Evolutionary conservation across 2,888 invertebrate genomes (phyloP).

Genomic region (Poecilus cupreus): DNA sequence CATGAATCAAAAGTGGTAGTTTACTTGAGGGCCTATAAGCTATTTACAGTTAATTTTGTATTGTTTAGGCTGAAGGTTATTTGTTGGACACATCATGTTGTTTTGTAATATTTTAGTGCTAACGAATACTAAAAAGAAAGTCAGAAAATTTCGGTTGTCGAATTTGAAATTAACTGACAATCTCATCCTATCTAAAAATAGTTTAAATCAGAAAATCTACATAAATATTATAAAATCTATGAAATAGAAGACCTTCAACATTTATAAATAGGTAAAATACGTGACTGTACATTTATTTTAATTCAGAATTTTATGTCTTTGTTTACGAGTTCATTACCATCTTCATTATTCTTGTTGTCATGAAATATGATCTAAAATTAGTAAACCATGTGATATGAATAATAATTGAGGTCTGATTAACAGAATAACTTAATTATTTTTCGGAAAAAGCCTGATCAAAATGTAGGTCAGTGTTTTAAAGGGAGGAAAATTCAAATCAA

Average conservation of each 20-base stretch:
- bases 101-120: too few species aligned
- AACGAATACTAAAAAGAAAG: too few species aligned
- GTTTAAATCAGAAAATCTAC: too few species aligned
- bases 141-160: too few species aligned
- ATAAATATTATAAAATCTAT: too few species aligned
- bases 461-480: not conserved
- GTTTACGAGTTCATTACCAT: not conserved
- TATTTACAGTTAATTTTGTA: too few species aligned
- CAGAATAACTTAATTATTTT: not conserved
- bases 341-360: constrained; percentile 3
- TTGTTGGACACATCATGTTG: too few species aligned
- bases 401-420: not conserved
- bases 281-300: not conserved
- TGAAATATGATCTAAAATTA: constrained; percentile 13
- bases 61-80: too few species aligned
- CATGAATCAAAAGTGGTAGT: too few species aligned
- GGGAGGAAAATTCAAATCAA: not conserved
- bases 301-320: not conserved
- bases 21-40: too few species aligned
- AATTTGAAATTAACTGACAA: too few species aligned
- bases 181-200: too few species aligned
- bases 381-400: constrained; percentile 10
- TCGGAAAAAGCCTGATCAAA: not conserved
- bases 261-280: not conserved
- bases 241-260: not conserved